These are phyloP conservation scores for Galendromus occidentalis DNA, from an alignment of 1,140 invertebrate species.

Conservation along the genomic window DNA sequence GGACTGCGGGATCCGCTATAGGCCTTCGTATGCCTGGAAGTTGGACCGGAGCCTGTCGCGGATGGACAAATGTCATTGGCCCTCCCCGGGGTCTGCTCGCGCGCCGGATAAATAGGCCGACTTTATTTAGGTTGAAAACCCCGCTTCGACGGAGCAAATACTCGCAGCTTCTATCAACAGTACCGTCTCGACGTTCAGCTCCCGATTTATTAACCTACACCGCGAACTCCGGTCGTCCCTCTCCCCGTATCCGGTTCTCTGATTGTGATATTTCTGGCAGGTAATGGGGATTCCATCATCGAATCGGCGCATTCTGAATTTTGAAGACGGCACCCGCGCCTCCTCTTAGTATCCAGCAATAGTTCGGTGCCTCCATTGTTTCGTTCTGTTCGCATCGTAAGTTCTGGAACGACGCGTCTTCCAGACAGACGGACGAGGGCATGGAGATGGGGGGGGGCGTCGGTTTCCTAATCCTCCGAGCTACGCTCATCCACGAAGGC, in stretches of 20 bases:
- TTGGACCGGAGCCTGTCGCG: slow-evolving; percentile 80
- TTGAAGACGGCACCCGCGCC: too few relatives aligned
- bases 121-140: too few relatives aligned
- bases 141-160: slow-evolving; percentile 86
- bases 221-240: slow-evolving; percentile 86
- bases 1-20: too few relatives aligned
- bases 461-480: too few relatives aligned
- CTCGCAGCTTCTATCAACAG: slow-evolving; percentile 92
- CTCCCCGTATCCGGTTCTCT: slow-evolving; percentile 83
- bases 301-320: slow-evolving; percentile 92
- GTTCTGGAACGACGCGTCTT: too few relatives aligned
- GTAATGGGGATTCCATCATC: slow-evolving; percentile 99
- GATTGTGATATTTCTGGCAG: slow-evolving; percentile 79
- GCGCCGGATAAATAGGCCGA: too few relatives aligned
- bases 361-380: slow-evolving; percentile 88
- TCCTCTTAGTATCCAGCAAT: slow-evolving; percentile 95
- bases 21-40: too few relatives aligned
- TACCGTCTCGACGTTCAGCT: slow-evolving; percentile 86
- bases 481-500: too few relatives aligned
- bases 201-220: slow-evolving; percentile 80
- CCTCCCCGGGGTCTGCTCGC: slow-evolving; percentile 80
- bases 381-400: slow-evolving; percentile 62
- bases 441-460: too few relatives aligned
- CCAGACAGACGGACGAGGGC: too few relatives aligned
- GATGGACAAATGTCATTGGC: slow-evolving; percentile 91